Percentiles rank a stretch among this genome's conserved stretches.
These are phyloP conservation scores for Acanthis flammea DNA, from an alignment of 2,797 vertebrate species.

Conservation along the genomic window DNA sequence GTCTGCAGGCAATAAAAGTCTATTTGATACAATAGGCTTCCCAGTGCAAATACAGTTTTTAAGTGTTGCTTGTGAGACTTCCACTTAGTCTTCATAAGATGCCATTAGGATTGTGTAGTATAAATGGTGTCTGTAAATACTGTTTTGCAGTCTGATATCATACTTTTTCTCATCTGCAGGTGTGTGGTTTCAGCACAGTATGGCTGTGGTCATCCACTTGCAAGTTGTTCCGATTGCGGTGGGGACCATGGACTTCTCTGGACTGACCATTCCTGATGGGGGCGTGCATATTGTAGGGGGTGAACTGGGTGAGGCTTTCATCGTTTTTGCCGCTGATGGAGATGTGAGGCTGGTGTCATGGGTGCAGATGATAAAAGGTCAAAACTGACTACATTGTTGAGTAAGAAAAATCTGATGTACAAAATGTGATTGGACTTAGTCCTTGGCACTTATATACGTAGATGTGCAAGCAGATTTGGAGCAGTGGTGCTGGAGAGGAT, in stretches of 20 bases:
- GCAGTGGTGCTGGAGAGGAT: slow-evolving; percentile 73
- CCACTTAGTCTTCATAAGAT: slow-evolving; percentile 30
- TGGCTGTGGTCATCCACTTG: slow-evolving; percentile 97
- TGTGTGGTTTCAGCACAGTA: slow-evolving; percentile 88
- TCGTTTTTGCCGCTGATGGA: slow-evolving; percentile 89
- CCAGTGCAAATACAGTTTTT: background rate
- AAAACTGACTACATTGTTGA: slow-evolving; percentile 86
- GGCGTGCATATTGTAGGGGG: slow-evolving; percentile 94
- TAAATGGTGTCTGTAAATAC: slow-evolving; percentile 56
- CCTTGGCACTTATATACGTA: slow-evolving; percentile 83
- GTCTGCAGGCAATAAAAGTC: background rate
- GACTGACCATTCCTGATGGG: slow-evolving; percentile 93
- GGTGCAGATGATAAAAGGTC: slow-evolving; percentile 86
- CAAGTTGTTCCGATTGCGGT: slow-evolving; percentile 93
- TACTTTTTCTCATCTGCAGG: slow-evolving; percentile 94
- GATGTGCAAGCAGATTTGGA: slow-evolving; percentile 76
- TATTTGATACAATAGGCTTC: background rate
- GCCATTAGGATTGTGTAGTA: slow-evolving; percentile 47
- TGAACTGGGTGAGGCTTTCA: slow-evolving; percentile 95
- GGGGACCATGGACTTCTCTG: slow-evolving; percentile 96
- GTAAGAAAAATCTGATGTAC: slow-evolving; percentile 84
- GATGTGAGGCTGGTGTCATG: slow-evolving; percentile 87
- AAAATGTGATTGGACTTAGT: slow-evolving; percentile 89
- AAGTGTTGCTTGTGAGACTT: background rate
- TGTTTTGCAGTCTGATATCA: slow-evolving; percentile 75